Evolutionary conservation across 2,888 invertebrate genomes (phyloP), one percentile per base, ranked within the genome.

Genomic region (Nomada hirtipes): DNA sequence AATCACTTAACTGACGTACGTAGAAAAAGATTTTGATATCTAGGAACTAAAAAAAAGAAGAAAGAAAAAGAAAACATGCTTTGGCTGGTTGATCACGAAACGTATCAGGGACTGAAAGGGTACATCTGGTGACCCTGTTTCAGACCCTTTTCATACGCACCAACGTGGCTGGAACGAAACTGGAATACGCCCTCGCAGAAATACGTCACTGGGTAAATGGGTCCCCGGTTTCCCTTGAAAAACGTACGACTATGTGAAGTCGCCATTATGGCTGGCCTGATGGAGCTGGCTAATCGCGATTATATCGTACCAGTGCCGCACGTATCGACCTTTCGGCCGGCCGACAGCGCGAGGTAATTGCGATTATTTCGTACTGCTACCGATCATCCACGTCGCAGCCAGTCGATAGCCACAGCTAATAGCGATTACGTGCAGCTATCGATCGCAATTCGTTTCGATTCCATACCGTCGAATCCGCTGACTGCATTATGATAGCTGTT

Each of bases 41-140:
- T 36, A 18, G 61, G 7, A 57, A 52, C 57, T 26, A 23, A 50
- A 55, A 26, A 29, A 15, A 15, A 10, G 11, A 36, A 29, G 44
- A 63, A 63, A 23, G 23, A 15, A 4, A 15, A 36, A 29, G 44
- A 47, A 63, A 44, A 63, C 23, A 10, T 23, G 52, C 2, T 20
- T 9, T 10, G 60, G 47, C 36, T 20, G 73, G 78, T 79, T 67
- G 79, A 71, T 71, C 71, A 50, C 29, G 64, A 78, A 65, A 60
- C 65, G 79, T 23, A 63, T 64, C 61, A 23, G 53, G n/a, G 57
- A 29, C 10, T 80, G 79, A 79, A 79, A 80, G 57, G 73, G 63
- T 63, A 59, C 63, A 63, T 78, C 72, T 78, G 72, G 72, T 80
- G 80, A 78, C 80, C 80, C 72, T 72, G 68, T 78, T 80, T 67